A percentile compares a stretch with the other conserved stretches of the same genome.
Conservation (phyloP, 2,113 vertebrate species). For the Hydrolagus affinis region DNA sequence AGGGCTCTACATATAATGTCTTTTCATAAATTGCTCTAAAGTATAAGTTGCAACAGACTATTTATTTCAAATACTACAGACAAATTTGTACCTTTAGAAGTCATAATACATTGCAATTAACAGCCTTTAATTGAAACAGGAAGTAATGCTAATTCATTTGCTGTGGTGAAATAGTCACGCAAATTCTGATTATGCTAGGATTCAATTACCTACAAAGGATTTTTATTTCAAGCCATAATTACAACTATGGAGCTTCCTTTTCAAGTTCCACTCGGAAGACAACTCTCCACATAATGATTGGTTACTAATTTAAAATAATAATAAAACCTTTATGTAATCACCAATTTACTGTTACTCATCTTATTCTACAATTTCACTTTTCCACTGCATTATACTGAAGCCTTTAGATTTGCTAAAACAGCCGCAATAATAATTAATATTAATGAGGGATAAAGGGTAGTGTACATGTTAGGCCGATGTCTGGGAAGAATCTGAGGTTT, state of each 20-base stretch:
- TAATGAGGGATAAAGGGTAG: neutral
- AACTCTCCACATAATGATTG: slow-evolving; percentile 1
- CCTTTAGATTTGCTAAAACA: slow-evolving; percentile 15
- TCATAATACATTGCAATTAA: slow-evolving; percentile 20
- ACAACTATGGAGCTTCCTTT: slow-evolving; percentile 21
- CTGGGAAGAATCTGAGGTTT: neutral
- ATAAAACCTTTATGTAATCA: slow-evolving; percentile 14
- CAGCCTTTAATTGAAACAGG: slow-evolving; percentile 17
- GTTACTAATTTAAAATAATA: slow-evolving; percentile 21
- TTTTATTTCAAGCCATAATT: slow-evolving; percentile 27
- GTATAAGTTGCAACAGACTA: neutral
- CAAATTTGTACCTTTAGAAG: slow-evolving; percentile 24
- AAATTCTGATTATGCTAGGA: slow-evolving; percentile 3
- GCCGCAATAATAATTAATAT: neutral
- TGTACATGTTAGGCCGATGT: neutral
- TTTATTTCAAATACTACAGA: slow-evolving; percentile 11
- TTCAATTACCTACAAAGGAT: slow-evolving; percentile 23
- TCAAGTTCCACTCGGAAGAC: slow-evolving; percentile 13
- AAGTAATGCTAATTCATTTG: neutral
- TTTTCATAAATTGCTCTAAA: neutral
- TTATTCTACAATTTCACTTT: slow-evolving; percentile 13
- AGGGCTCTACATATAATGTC: neutral
- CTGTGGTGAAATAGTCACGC: slow-evolving; percentile 13
- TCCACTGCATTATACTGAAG: neutral
- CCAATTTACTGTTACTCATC: slow-evolving; percentile 21